Base-by-base conservation (phyloP, 2,113 vertebrate species). In the Leiothrix lutea region DNA sequence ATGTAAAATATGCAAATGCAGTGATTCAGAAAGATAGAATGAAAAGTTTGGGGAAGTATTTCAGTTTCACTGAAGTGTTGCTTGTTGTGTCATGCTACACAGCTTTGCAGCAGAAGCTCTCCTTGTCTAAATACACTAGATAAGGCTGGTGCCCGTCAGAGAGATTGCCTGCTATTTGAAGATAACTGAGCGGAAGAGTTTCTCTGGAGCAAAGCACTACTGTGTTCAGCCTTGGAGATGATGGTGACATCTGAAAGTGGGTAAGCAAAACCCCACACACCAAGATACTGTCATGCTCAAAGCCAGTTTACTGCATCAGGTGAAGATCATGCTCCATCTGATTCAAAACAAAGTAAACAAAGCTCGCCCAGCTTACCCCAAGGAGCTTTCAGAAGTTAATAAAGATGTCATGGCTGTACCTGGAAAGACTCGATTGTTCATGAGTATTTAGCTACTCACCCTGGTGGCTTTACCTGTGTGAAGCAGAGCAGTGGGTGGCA, bases 1-100 rank as follows among this genome's bases (percentile, higher is more conserved):
- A 90, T 88, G 54, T 89, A 86, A 97, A 97, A 94, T 90, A 94
- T 93, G 87, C 48, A 97, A 97, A 97, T 82, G 14, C 3, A 14
- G 8, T 67, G 44, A 94, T 65, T 89, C 66, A 65, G 71, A 92
- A 88, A 97, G 91, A 56, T 50, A 62, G 85, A 88, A 56, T 35
- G 40, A 77, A 58, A 92, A 73, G 35, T 80, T 54, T 90, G 36
- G 66, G 58, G 8, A 42, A 79, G 35, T 61, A 45, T 91, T 93
- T 66, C 21, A 35, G 15, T 89, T 94, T 81, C 35, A 5, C 44
- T 86, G 61, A 94, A 58, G 62, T 35, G 28, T 88, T 94, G 33
- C 40, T 82, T 31, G 15, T n/a, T 44, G 5, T 85, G 44, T 66
- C 48, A 56, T 82, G 44, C 45, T 61, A 66, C 65, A 70, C 36